Percentiles rank a stretch among this genome's conserved stretches.
Conservation (phyloP, 2,797 vertebrate species). For the Anguilla obscura region DNA sequence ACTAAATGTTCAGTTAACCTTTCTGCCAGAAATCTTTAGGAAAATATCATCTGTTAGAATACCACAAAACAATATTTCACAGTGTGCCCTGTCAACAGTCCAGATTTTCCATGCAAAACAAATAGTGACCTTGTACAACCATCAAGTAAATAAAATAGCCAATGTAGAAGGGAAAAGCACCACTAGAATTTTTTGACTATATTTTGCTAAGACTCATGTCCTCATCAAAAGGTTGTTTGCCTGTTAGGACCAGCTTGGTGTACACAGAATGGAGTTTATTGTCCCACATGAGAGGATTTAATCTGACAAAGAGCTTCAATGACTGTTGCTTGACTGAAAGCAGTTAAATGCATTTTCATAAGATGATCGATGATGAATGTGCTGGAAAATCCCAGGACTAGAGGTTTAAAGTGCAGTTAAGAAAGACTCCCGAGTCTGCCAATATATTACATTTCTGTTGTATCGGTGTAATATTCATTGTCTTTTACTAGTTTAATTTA, state of each 20-base stretch:
- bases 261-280: neutral
- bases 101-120: constrained; percentile 1
- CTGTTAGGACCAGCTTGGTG: neutral
- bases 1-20: neutral
- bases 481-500: neutral
- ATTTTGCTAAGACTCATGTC: neutral
- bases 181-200: neutral
- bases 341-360: constrained; percentile 3
- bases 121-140: neutral
- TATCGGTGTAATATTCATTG: neutral
- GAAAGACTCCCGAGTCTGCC: neutral
- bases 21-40: too few relatives aligned
- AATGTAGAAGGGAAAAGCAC: neutral
- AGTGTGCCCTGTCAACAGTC: too few relatives aligned
- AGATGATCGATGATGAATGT: neutral
- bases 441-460: neutral
- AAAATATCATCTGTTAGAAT: too few relatives aligned
- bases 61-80: too few relatives aligned
- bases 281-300: neutral
- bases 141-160: neutral
- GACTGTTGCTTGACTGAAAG: neutral
- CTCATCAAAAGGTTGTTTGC: neutral
- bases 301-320: neutral
- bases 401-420: neutral
- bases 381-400: neutral